Evolutionary conservation across 2,797 vertebrate genomes (phyloP).

Genomic region (Gadopsis marmoratus): DNA sequence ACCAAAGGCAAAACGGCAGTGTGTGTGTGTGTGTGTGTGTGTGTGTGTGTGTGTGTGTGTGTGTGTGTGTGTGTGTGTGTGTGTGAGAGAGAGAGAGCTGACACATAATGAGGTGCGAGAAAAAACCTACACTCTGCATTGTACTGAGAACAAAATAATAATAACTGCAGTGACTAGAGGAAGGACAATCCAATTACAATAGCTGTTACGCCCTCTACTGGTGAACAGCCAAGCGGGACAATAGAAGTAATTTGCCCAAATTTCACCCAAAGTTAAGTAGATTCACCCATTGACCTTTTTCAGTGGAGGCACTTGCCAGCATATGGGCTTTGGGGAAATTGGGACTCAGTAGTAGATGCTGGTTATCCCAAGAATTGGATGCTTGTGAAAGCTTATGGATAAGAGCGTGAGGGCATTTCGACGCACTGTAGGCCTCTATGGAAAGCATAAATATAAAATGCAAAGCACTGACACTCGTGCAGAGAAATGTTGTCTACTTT

Average conservation of each 20-base stretch:
- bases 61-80: neutral
- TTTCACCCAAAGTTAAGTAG: no score
- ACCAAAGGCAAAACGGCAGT: constrained; percentile 22
- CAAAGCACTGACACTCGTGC: neutral
- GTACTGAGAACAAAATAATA: constrained; percentile 65
- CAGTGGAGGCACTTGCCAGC: constrained; percentile 13
- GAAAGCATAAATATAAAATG: neutral
- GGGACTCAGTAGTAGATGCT: constrained; percentile 14
- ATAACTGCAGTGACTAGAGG: constrained; percentile 54
- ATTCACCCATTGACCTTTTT: no score
- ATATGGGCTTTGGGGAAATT: constrained; percentile 2
- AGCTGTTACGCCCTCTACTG: constrained; percentile 69
- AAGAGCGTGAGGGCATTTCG: neutral
- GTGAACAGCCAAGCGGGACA: constrained; percentile 63
- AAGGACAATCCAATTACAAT: constrained; percentile 66
- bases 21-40: neutral
- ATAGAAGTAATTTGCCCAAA: constrained; percentile 48
- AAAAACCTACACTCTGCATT: constrained; percentile 68
- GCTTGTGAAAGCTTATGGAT: constrained; percentile 16
- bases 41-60: neutral
- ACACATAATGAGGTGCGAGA: constrained; percentile 64
- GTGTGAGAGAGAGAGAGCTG: constrained; percentile 27
- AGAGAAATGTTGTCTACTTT: no score
- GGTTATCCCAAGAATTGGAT: constrained; percentile 21
- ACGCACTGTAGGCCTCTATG: neutral